phyloP scores from a whole-genome alignment of 2,113 vertebrate genomes.

The Sorex fumeus region DNA sequence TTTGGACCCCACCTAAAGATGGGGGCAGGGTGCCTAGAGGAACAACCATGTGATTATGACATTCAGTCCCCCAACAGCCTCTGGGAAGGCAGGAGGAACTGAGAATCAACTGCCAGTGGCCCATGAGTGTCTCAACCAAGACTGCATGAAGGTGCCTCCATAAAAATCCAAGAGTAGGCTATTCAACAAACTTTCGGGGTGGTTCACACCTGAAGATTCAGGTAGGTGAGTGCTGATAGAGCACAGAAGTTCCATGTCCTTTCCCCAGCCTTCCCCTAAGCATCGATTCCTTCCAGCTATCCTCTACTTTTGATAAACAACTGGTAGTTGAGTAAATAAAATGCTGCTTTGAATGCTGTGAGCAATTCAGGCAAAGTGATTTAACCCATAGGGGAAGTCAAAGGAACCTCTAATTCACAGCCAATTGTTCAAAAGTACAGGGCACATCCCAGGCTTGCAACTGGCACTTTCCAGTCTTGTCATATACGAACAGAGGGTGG shows the following conservation, averaged over 20 bases:
- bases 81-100: not conserved
- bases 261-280: not conserved
- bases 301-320: not conserved
- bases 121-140: not conserved
- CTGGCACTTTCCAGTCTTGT: no score
- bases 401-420: not conserved
- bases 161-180: not conserved
- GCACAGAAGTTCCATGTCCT: not conserved
- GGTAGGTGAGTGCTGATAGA: no score
- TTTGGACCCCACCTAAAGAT: no score
- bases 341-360: not conserved
- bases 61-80: no score
- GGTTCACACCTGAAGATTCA: no score
- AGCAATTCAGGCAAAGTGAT: not conserved
- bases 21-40: no score
- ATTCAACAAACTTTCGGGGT: not conserved
- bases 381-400: not conserved
- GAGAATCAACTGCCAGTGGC: not conserved
- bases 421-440: not conserved
- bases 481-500: no score
- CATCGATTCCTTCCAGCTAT: not conserved
- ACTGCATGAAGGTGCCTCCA: not conserved
- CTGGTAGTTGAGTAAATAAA: not conserved
- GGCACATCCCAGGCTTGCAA: not conserved
- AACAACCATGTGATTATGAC: no score